Evolutionary conservation across 1,140 invertebrate genomes (phyloP).

Genomic region (Lordiphosa stackelbergi): DNA sequence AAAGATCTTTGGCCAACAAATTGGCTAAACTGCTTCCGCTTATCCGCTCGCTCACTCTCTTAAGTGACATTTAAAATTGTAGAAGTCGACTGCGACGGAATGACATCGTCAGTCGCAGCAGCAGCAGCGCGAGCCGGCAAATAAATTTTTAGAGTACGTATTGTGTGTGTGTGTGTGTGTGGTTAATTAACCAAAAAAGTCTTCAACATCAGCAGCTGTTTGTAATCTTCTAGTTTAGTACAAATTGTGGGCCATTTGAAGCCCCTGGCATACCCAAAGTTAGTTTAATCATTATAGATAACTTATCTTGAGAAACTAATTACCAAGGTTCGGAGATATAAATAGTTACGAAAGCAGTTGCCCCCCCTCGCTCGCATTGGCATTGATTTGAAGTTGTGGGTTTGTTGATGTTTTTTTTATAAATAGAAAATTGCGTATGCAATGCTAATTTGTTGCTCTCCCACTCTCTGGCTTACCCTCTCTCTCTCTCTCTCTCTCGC

Average conservation of each 20-base stretch:
- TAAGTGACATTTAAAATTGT: not conserved
- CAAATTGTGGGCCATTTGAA: conserved; percentile 6
- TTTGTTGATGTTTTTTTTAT: conserved; percentile 62
- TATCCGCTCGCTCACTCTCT: conserved; percentile 11
- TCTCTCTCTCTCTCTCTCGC: conserved; percentile 21
- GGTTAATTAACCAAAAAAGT: conserved; percentile 45
- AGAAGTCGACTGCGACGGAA: conserved; percentile 15
- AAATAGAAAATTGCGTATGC: conserved; percentile 77
- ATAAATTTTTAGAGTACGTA: conserved; percentile 22
- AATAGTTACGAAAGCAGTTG: conserved; percentile 59
- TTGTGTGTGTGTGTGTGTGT: conserved; percentile 6
- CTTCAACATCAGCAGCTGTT: conserved; percentile 26
- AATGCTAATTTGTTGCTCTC: conserved; percentile 57
- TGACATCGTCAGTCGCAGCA: conserved; percentile 29
- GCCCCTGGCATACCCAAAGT: too few species aligned
- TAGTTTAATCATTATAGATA: conserved; percentile 1
- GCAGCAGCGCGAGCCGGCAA: conserved; percentile 32
- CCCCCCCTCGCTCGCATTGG: conserved; percentile 20
- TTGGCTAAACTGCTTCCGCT: conserved; percentile 47
- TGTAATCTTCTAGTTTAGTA: conserved; percentile 29
- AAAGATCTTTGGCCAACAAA: conserved; percentile 49
- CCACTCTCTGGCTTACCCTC: not conserved
- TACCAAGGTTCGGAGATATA: conserved; percentile 9
- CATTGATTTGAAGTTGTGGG: conserved; percentile 29
- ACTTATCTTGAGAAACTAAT: not conserved